Evolutionary conservation across 2,113 vertebrate species (phyloP), one percentile per base, ranked within the genome.

Genomic region (Cairina moschata): DNA sequence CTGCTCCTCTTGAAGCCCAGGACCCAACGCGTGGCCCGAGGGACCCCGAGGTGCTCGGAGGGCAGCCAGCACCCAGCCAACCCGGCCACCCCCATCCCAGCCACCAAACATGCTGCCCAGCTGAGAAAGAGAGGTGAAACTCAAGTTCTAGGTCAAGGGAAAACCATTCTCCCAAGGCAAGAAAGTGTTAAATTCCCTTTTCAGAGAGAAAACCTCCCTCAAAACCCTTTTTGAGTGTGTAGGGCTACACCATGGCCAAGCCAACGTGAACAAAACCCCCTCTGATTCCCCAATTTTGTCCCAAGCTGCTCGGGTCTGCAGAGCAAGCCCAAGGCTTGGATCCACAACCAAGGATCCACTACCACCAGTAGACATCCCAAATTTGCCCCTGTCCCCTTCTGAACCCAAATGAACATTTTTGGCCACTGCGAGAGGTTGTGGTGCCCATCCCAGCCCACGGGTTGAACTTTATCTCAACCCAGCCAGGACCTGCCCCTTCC

Each of bases 251-350:
- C 5, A 4, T 8, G 3, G 6, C 38, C 5, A 2, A 29, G 67
- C 38, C 42, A 20, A 11, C 0, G 1, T 20, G 42, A 55, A 60
- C 59, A 52, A 22, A 65, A n/a, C 17, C 36, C 23, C 36, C 10
- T 36, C 3, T 0, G 11, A 22, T 23, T 29, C 40, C 28, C 17
- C 0, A 0, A 1, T 56, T 68, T 72, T 17, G 28, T 16, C 55
- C 0, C 0, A 11, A 85, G 36, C 18, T 63, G 17, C 67, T 85
- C n/a, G 63, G 76, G 28, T 7, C 32, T 42, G 28, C 17, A 17
- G 40, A 38, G 32, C 7, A 48, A 18, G 52, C 36, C 56, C 76
- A 68, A 74, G 42, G 25, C 36, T 72, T 36, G 50, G 18, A 28
- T 52, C 48, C 48, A 31, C 34, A 38, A 29, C 26, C 28, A 20